These are phyloP conservation scores for Pocillopora meandrina DNA, from an alignment of 92 coral and sea anemone species.

Conservation along the genomic window DNA sequence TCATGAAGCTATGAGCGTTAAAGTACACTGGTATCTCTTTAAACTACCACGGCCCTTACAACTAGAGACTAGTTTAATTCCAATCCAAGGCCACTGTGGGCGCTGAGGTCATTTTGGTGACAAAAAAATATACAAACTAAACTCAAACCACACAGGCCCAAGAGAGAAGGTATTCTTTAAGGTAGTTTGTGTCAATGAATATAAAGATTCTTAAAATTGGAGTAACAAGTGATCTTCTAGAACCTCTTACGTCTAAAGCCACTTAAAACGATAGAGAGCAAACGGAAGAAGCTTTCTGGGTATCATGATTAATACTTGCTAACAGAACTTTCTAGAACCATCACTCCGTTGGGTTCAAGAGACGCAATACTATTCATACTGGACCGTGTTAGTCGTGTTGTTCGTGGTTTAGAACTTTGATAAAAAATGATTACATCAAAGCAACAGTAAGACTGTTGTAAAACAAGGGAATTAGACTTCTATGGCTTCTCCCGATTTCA, in stretches of 20 bases:
- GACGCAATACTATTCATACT: not conserved
- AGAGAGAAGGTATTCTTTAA: not conserved
- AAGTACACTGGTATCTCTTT: not conserved
- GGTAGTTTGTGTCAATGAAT: not conserved
- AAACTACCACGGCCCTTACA: not conserved
- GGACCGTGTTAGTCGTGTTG: not conserved
- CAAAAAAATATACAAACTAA: not conserved
- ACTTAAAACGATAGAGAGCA: not conserved
- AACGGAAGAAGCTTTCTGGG: not conserved
- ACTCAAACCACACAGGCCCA: not conserved
- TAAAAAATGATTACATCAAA: constrained; percentile 17
- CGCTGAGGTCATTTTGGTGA: too few species aligned
- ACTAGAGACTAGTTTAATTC: not conserved
- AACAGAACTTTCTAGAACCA: not conserved
- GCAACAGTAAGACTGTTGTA: not conserved
- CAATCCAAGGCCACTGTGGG: not conserved
- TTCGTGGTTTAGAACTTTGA: not conserved
- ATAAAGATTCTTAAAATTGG: not conserved
- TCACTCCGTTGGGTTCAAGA: not conserved
- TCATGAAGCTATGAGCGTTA: not conserved
- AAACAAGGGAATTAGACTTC: constrained; percentile 15
- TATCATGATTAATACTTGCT: not conserved
- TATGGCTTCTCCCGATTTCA: not conserved
- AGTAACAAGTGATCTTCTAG: constrained; percentile 8
- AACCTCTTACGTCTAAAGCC: not conserved